These are phyloP conservation scores for Contarinia nasturtii DNA, from an alignment of 1,140 invertebrate genomes.

Conservation along the genomic window DNA sequence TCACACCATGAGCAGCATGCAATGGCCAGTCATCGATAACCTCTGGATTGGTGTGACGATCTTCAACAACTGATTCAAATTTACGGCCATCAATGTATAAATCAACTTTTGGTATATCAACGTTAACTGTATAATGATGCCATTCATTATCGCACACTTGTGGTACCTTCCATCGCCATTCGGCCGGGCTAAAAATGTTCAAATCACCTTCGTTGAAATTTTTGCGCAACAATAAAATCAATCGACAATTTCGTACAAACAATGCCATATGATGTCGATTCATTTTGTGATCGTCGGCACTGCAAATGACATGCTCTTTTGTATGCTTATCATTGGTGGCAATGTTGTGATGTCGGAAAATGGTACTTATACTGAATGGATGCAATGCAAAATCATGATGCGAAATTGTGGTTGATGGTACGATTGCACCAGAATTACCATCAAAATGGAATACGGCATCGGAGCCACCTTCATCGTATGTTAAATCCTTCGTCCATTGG, in stretches of 20 bases:
- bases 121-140: slow-evolving; percentile 94
- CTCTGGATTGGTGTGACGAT: slow-evolving; percentile 53
- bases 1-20: slow-evolving; percentile 81
- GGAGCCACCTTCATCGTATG: slow-evolving; percentile 73
- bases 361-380: slow-evolving; percentile 77
- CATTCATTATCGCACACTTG: slow-evolving; percentile 93
- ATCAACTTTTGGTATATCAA: slow-evolving; percentile 73
- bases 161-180: slow-evolving; percentile 89
- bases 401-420: slow-evolving; percentile 46
- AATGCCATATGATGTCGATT: slow-evolving; percentile 95
- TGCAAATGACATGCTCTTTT: slow-evolving; percentile 90
- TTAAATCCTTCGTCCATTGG: slow-evolving; percentile 72
- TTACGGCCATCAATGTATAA: slow-evolving; percentile 82
- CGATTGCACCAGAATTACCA: slow-evolving; percentile 71
- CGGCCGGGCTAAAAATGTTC: slow-evolving; percentile 91
- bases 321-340: slow-evolving; percentile 53
- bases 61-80: slow-evolving; percentile 48
- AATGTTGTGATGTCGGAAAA: slow-evolving; percentile 37
- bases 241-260: slow-evolving; percentile 88
- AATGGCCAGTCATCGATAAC: slow-evolving; percentile 99
- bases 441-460: slow-evolving; percentile 93
- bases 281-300: slow-evolving; percentile 95
- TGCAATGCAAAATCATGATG: slow-evolving; percentile 16
- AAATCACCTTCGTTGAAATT: slow-evolving; percentile 85
- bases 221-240: slow-evolving; percentile 78